Evolutionary conservation across 2,888 invertebrate species (phyloP).

Genomic region (Tholera decimalis): DNA sequence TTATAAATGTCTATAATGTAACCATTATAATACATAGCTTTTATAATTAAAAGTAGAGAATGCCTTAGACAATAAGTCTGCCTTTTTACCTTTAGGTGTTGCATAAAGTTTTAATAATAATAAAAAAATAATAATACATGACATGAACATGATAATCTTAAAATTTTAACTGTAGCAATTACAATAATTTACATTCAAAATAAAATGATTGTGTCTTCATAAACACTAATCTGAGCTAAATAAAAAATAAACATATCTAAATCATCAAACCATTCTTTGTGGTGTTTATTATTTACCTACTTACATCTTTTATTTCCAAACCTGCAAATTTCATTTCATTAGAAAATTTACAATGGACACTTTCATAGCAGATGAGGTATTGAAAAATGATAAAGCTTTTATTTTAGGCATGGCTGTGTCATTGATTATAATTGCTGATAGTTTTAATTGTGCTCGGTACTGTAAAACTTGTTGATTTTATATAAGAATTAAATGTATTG

Average conservation of each 20-base stretch:
- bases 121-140: too few species aligned
- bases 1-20: neutral
- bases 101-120: too few species aligned
- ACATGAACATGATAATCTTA: neutral
- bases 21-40: neutral
- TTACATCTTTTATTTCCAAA: too few species aligned
- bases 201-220: neutral
- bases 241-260: neutral
- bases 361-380: neutral
- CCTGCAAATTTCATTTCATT: too few species aligned
- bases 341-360: too few species aligned
- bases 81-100: too few species aligned
- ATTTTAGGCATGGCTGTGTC: neutral
- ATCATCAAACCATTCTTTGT: neutral
- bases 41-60: too few species aligned
- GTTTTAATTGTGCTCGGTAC: neutral
- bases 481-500: neutral
- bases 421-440: neutral
- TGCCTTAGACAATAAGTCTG: too few species aligned
- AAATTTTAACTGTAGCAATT: conserved; percentile 12
- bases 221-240: neutral
- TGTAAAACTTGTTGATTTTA: neutral
- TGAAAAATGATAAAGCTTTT: neutral
- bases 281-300: conserved; percentile 22
- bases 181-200: neutral